phyloP scores from a whole-genome alignment of 2,888 invertebrate species.

The Aplocera efformata region DNA sequence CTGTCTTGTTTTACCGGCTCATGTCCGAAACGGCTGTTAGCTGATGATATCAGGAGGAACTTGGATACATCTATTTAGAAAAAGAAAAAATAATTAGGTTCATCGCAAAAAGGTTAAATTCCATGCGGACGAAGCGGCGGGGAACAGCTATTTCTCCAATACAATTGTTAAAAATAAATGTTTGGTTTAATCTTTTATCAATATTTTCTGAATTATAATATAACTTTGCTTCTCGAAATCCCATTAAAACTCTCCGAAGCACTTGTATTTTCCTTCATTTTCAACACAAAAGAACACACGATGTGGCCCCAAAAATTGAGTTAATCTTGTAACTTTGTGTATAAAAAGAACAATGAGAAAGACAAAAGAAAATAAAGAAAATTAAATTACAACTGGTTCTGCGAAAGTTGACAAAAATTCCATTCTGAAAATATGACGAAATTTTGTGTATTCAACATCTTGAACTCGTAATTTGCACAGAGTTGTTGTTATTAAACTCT shows the following conservation, averaged over 20 bases:
- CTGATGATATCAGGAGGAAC: no score
- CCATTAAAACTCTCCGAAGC: conserved; percentile 47
- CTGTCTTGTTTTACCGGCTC: no score
- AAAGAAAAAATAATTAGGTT: no score
- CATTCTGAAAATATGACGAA: conserved; percentile 23
- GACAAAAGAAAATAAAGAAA: conserved; percentile 46
- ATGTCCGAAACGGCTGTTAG: no score
- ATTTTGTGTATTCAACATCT: conserved; percentile 19
- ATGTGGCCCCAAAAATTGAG: conserved; percentile 53
- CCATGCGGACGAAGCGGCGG: no score
- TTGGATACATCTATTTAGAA: no score
- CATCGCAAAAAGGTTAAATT: no score
- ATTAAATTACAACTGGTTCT: conserved; percentile 44
- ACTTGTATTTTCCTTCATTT: conserved; percentile 37
- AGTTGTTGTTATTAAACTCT: conserved; percentile 4
- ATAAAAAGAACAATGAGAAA: conserved; percentile 46
- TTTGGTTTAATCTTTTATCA: no score
- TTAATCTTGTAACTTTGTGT: conserved; percentile 55
- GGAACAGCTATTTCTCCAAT: no score
- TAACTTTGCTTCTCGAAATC: conserved; percentile 43
- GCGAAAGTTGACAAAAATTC: conserved; percentile 24
- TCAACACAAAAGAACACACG: conserved; percentile 45
- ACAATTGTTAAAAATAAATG: no score
- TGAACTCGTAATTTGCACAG: conserved; percentile 12
- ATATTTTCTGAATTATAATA: conserved; percentile 6